These are phyloP conservation scores for Labeo calbasu DNA, from an alignment of 2,797 vertebrate genomes.

Conservation along the genomic window DNA sequence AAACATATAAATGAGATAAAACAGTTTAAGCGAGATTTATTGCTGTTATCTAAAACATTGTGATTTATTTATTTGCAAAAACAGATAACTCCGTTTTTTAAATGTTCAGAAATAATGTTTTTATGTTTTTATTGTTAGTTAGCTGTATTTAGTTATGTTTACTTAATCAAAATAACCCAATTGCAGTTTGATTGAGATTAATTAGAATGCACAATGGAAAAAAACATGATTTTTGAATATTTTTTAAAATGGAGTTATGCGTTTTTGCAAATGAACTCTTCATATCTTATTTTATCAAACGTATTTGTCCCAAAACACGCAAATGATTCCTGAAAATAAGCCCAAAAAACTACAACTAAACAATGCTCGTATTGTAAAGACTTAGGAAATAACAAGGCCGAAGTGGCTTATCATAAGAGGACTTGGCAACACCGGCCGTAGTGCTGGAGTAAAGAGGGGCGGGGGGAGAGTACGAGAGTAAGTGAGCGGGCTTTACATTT, in stretches of 20 bases:
- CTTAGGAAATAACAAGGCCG: not conserved
- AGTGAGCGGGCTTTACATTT: conserved; percentile 74
- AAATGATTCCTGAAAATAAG: not conserved
- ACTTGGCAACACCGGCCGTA: conserved; percentile 34
- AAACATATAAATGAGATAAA: not conserved
- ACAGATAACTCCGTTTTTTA: too few species aligned
- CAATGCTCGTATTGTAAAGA: not conserved
- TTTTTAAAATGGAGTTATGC: too few species aligned
- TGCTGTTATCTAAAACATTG: not conserved
- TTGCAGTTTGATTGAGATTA: too few species aligned
- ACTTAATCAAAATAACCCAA: too few species aligned
- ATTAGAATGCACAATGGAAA: too few species aligned
- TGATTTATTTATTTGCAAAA: too few species aligned
- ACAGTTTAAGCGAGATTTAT: not conserved
- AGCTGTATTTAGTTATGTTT: too few species aligned
- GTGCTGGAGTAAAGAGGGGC: conserved; percentile 41
- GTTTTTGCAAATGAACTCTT: too few species aligned
- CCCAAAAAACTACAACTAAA: not conserved
- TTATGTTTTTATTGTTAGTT: too few species aligned
- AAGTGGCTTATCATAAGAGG: not conserved
- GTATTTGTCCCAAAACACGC: not conserved
- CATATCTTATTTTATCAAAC: too few species aligned
- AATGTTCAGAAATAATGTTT: too few species aligned
- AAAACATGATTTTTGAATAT: too few species aligned
- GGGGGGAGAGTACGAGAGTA: conserved; percentile 70